phyloP scores from a whole-genome alignment of 2,888 invertebrate species.

The Biston stratarius region DNA sequence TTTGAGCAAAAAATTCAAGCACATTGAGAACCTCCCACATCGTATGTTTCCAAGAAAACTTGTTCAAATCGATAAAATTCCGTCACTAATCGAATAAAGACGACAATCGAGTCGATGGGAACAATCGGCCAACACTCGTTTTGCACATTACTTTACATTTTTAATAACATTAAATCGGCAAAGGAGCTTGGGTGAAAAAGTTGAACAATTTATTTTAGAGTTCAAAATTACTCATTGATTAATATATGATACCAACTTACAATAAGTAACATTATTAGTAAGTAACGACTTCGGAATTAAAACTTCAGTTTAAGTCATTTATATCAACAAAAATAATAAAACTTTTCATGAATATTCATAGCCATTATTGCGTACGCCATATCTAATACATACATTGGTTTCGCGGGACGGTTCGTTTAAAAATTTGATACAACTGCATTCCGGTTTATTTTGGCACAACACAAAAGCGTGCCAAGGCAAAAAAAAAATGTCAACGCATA shows the following conservation, averaged over 20 bases:
- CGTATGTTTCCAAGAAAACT: slow-evolving; percentile 77
- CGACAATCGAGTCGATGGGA: slow-evolving; percentile 63
- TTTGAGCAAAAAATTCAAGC: slow-evolving; percentile 60
- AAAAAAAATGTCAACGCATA: background rate
- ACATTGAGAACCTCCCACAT: slow-evolving; percentile 72
- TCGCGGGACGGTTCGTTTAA: background rate
- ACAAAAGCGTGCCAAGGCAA: background rate
- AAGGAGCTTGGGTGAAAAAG: slow-evolving; percentile 22
- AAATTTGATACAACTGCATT: slow-evolving; percentile 9
- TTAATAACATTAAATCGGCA: slow-evolving; percentile 49
- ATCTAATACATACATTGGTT: background rate
- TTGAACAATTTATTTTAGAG: background rate
- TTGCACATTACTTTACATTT: slow-evolving; percentile 56
- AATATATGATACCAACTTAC: background rate
- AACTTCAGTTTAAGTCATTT: background rate
- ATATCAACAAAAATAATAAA: background rate
- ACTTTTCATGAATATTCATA: background rate
- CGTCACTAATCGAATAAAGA: slow-evolving; percentile 73
- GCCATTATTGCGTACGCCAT: background rate
- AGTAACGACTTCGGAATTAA: background rate
- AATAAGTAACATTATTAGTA: background rate
- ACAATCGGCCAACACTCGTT: slow-evolving; percentile 50
- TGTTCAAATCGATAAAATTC: slow-evolving; percentile 72
- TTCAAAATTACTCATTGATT: background rate
- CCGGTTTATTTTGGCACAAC: slow-evolving; percentile 3